Evolutionary conservation across 2,113 vertebrate genomes (phyloP), one percentile per base, ranked within the genome.

Genomic region (Poicephalus meyeri): DNA sequence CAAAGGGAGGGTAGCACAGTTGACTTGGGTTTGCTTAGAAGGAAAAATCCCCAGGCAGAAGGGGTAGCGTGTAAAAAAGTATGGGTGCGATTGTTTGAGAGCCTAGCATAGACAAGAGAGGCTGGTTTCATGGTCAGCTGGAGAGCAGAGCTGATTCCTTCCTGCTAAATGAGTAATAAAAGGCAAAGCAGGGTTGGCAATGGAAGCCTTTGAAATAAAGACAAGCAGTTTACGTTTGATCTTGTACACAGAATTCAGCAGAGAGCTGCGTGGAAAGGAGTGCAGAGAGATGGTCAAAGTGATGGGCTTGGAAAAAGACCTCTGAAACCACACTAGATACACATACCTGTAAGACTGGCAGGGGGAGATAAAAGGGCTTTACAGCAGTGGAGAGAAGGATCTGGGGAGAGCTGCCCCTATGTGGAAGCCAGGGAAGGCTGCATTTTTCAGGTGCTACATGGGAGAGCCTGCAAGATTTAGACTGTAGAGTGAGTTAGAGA

Each of bases 181-280:
- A 95, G 81, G 52, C 74, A 82, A 85, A 85, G 66, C 24, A 72
- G 47, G 14, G 74, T 11, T 47, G 44, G 35, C 81, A 60, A 39
- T 50, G 66, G 47, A 93, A 88, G 80, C 41, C 61, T 95, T 88
- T 89, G 93, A 93, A 91, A 80, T 74, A n/a, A 71, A 94, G 81
- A 61, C 28, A 33, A 83, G 72, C 26, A 37, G 33, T 70, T 93
- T 68, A 42, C 47, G 42, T 93, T 88, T 93, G 76, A 91, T 89
- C 55, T 79, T 78, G 47, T 93, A 33, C 3, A 46, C 29, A 64
- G 39, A 72, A 77, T 72, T 79, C 81, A 69, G 60, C 50, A 25
- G 73, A 96, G 41, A 69, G 17, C 21, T 3, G 9, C 39, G 23
- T 4, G 0, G 46, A 84, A 65, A 66, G 17, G 53, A 80, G 31